Base-by-base conservation (phyloP, 2,888 invertebrate species). In the Calameuta filiformis region DNA sequence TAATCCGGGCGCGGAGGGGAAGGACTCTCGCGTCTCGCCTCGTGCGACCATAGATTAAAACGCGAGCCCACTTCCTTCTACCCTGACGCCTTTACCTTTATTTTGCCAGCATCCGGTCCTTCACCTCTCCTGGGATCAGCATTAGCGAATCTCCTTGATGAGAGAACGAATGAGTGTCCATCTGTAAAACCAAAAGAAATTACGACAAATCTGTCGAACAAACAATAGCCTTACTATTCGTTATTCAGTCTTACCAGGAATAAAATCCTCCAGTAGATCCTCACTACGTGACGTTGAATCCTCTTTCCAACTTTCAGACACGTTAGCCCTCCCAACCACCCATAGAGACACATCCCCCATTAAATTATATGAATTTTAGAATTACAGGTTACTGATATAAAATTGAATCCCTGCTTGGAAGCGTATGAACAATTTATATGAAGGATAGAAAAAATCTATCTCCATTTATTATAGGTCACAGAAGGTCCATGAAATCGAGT, bases 11-110 rank as follows among this genome's bases (percentile, higher is more conserved):
- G 87, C 84, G 84, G 83, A 68, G 83, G 76, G 79, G 80, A 80
- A 83, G 79, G 76, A 79, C 75, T 81, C 79, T 82, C 81, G 81
- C 80, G 82, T 84, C 85, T 84, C 84, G 85, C 85, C 85, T 83
- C 87, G 83, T 85, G 85, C 88, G 88, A 87, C 89, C 89, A 89
- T 90, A 91, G 90, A 91, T 91, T 91, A 91, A 91, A 91, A 91
- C 87, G 88, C 74, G 74, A 15, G 74, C 74, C 34, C 71, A 6
- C 71, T 34, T 90, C 87, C 90, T 90, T 91, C 89, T 89, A 89
- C 86, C 85, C 90, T 90, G 88, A 87, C 89, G 88, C 91, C 89
- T 90, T 88, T 87, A 81, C 83, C 35, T 77, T 78, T 23, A 56
- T 9, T 56, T 56, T 23, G 0, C 9, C 56, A 9, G 56, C 56